Conservation (phyloP, 2,113 vertebrate species). For the Podiceps cristatus region DNA sequence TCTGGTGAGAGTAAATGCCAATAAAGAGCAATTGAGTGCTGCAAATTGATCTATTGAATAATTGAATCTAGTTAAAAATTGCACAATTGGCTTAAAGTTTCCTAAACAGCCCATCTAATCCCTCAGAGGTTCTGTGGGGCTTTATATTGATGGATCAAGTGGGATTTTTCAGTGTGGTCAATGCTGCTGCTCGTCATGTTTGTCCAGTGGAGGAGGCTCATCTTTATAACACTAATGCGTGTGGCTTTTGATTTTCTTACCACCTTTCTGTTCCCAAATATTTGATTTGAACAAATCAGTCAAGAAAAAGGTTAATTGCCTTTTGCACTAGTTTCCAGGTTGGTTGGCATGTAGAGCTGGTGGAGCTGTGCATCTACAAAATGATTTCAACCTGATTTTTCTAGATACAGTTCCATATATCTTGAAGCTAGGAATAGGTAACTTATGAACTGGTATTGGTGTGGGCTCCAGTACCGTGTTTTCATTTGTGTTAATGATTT, state of each 20-base stretch:
- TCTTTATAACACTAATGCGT: accelerated
- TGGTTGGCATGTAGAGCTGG: neutral
- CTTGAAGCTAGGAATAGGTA: neutral
- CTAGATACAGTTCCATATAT: neutral
- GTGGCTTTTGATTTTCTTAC: neutral
- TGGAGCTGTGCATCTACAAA: neutral
- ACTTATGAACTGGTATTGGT: neutral
- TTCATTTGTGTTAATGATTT: neutral
- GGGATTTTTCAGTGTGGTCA: neutral
- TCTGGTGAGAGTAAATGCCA: neutral
- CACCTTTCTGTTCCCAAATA: neutral
- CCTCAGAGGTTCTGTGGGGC: neutral
- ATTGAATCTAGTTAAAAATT: neutral
- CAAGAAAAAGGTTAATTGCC: neutral
- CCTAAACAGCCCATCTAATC: neutral
- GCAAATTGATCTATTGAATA: conserved; percentile 15
- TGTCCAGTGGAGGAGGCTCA: neutral
- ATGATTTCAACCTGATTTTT: neutral
- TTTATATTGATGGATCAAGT: neutral
- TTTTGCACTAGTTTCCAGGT: neutral
- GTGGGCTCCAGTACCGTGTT: neutral
- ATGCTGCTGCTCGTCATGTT: neutral
- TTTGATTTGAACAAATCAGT: neutral
- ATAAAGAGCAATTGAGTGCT: conserved; percentile 29
- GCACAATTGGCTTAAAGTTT: neutral